These are phyloP conservation scores for Galaxias olidus DNA, from an alignment of 2,797 vertebrate genomes.

Conservation along the genomic window DNA sequence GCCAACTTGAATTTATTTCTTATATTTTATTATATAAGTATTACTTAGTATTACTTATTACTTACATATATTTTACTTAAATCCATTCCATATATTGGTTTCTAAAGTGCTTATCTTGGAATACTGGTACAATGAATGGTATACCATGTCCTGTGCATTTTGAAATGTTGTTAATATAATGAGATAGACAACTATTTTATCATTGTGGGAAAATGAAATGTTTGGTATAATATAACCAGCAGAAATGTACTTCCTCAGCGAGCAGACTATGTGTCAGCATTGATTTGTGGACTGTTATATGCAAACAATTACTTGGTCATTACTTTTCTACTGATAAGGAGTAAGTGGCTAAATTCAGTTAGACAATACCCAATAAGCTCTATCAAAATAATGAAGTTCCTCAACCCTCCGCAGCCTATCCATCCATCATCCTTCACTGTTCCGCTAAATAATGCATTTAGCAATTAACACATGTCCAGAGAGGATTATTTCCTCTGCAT, in stretches of 20 bases:
- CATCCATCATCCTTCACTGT: slow-evolving; percentile 51
- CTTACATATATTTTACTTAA: too few relatives aligned
- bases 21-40: too few relatives aligned
- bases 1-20: too few relatives aligned
- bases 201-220: too few relatives aligned
- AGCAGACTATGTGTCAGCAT: slow-evolving; percentile 49
- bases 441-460: slow-evolving; percentile 49
- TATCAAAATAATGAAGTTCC: slow-evolving; percentile 62
- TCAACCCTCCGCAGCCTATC: slow-evolving; percentile 38
- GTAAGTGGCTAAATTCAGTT: slow-evolving; percentile 53
- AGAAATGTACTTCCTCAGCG: slow-evolving; percentile 34
- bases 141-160: too few relatives aligned
- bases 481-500: slow-evolving; percentile 26
- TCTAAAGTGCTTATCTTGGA: too few relatives aligned
- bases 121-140: too few relatives aligned
- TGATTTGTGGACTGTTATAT: slow-evolving; percentile 52
- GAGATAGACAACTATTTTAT: too few relatives aligned
- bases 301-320: slow-evolving; percentile 56
- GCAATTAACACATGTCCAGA: slow-evolving; percentile 46
- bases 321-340: slow-evolving; percentile 67
- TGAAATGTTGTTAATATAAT: too few relatives aligned
- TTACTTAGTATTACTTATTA: too few relatives aligned
- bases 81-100: too few relatives aligned
- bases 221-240: neutral
- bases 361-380: slow-evolving; percentile 40